phyloP scores from a whole-genome alignment of 1,140 invertebrate species.

The Riptortus pedestris region DNA sequence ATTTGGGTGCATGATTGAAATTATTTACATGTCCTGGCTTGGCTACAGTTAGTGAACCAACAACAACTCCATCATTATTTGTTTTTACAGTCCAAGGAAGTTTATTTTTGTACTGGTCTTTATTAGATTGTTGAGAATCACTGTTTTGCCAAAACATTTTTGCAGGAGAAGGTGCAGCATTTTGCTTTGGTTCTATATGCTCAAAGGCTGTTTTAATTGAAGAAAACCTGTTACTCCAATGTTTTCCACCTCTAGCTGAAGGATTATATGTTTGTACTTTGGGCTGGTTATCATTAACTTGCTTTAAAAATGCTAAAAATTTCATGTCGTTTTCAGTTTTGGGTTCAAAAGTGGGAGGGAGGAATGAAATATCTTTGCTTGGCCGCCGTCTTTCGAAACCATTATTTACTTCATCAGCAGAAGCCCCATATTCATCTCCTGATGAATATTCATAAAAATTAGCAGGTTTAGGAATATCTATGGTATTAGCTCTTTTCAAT shows the following conservation, averaged over 20 bases:
- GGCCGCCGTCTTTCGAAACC: not conserved
- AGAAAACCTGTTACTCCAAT: constrained; percentile 70
- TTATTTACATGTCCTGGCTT: constrained; percentile 46
- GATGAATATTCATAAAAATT: constrained; percentile 42
- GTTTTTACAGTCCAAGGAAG: constrained; percentile 35
- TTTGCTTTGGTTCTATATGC: constrained; percentile 30
- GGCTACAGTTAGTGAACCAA: constrained; percentile 39
- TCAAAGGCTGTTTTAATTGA: constrained; percentile 80
- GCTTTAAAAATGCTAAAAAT: constrained; percentile 69
- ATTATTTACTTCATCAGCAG: constrained; percentile 27
- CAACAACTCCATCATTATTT: constrained; percentile 34
- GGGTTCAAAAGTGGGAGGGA: constrained; percentile 53
- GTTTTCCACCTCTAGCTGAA: constrained; percentile 32
- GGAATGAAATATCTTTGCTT: not conserved
- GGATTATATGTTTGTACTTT: constrained; percentile 32
- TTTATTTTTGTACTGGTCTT: constrained; percentile 32
- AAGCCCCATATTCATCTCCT: constrained; percentile 32
- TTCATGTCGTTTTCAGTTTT: constrained; percentile 76
- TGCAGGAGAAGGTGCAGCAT: constrained; percentile 15
- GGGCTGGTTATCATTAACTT: constrained; percentile 35
- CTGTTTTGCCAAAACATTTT: constrained; percentile 28
- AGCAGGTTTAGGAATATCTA: constrained; percentile 67
- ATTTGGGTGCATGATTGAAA: constrained; percentile 59
- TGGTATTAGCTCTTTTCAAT: constrained; percentile 78
- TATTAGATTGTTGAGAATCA: not conserved